Conservation (phyloP, 2,797 vertebrate genomes). For the Novumbra hubbsi region DNA sequence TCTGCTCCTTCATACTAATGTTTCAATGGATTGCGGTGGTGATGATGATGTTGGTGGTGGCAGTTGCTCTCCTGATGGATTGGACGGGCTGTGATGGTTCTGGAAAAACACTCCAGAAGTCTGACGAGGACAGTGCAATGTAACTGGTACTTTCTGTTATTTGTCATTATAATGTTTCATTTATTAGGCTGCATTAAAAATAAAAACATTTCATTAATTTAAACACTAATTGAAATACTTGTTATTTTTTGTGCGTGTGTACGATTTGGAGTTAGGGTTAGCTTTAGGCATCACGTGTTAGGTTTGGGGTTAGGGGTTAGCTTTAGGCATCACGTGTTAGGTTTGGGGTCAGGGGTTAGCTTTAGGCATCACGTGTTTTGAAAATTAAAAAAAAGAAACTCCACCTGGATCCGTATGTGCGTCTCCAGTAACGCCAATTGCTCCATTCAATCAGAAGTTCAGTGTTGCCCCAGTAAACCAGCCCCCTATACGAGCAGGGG, state of each 20-base stretch:
- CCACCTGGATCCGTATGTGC: no score
- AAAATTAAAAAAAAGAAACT: no score
- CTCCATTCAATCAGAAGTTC: no score
- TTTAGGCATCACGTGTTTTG: no score
- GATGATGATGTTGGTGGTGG: not conserved
- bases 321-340: no score
- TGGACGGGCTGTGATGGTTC: not conserved
- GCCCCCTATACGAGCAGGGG: not conserved
- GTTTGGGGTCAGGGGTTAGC: no score
- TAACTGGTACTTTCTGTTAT: conserved; percentile 56
- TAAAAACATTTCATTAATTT: conserved; percentile 66
- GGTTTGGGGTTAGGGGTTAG: no score
- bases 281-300: no score
- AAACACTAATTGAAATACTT: conserved; percentile 16
- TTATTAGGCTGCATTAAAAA: conserved; percentile 67
- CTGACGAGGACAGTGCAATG: conserved; percentile 51
- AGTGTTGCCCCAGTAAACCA: not conserved
- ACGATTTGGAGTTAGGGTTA: not conserved
- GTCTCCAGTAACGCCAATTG: no score
- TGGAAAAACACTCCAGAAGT: conserved; percentile 22
- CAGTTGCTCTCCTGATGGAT: conserved; percentile 25
- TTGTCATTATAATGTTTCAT: conserved; percentile 59
- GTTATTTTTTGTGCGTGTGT: not conserved
- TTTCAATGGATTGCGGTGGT: not conserved
- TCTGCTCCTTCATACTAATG: conserved; percentile 38